These are phyloP conservation scores for Danaus chrysippus DNA, from an alignment of 2,888 invertebrate genomes.

Conservation along the genomic window DNA sequence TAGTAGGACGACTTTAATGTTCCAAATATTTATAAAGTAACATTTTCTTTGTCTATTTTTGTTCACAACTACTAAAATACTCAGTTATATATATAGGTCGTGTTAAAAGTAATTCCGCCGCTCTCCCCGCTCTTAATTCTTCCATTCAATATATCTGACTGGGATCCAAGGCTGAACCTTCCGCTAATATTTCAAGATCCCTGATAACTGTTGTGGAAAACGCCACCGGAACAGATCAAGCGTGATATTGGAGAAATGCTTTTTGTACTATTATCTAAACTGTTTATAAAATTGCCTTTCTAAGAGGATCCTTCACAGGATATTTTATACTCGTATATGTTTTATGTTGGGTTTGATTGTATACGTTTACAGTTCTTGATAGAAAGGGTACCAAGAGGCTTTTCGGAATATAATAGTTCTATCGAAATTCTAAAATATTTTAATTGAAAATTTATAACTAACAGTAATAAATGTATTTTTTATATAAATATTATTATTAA, in stretches of 20 bases:
- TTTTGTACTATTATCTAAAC: conserved; percentile 6
- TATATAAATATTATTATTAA: no score
- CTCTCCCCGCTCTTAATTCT: not conserved
- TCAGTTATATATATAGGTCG: no score
- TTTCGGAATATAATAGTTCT: not conserved
- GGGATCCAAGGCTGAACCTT: not conserved
- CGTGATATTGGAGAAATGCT: conserved; percentile 7
- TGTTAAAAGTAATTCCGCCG: no score
- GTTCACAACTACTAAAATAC: no score
- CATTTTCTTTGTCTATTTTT: no score
- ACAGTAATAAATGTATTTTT: no score
- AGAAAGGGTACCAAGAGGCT: not conserved
- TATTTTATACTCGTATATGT: not conserved
- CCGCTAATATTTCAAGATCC: conserved; percentile 7
- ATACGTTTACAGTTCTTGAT: not conserved
- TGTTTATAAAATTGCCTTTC: not conserved
- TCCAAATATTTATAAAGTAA: no score
- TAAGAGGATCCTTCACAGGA: not conserved
- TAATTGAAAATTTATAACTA: no score
- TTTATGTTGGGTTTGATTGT: not conserved
- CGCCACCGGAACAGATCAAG: conserved; percentile 5
- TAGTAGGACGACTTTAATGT: no score
- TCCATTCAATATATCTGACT: conserved; percentile 3
- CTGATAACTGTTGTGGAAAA: conserved; percentile 7
- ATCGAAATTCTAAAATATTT: no score